Evolutionary conservation across 2,797 vertebrate species (phyloP).

Genomic region (Chaunax sp.): DNA sequence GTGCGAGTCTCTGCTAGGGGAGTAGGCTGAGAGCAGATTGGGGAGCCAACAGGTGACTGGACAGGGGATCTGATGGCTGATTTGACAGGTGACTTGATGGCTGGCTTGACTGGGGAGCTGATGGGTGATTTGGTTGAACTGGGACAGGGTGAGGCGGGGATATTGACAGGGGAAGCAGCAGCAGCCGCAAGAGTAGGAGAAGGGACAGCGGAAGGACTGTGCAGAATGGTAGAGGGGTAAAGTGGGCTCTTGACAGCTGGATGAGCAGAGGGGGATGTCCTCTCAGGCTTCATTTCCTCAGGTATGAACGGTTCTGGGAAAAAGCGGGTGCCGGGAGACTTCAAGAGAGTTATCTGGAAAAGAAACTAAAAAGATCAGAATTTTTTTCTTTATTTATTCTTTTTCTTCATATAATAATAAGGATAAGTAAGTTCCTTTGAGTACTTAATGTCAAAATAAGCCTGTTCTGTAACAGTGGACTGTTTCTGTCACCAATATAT

Average conservation of each 20-base stretch:
- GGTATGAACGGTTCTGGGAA: slow-evolving; percentile 85
- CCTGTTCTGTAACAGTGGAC: too few species aligned
- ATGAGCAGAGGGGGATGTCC: slow-evolving; percentile 47
- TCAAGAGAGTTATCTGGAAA: slow-evolving; percentile 63
- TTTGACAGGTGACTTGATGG: slow-evolving; percentile 66
- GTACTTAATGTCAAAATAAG: too few species aligned
- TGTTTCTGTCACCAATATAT: too few species aligned
- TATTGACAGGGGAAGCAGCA: slow-evolving; percentile 11
- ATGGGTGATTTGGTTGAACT: slow-evolving; percentile 44
- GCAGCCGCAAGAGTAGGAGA: slow-evolving; percentile 45
- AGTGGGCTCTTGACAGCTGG: slow-evolving; percentile 64
- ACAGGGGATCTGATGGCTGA: slow-evolving; percentile 56
- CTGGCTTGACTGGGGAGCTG: slow-evolving; percentile 36
- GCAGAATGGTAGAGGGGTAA: slow-evolving; percentile 12
- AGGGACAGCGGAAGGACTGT: slow-evolving; percentile 21
- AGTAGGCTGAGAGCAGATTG: slow-evolving; percentile 88
- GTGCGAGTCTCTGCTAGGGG: slow-evolving; percentile 83
- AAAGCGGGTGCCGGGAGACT: slow-evolving; percentile 81
- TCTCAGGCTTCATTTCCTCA: slow-evolving; percentile 59
- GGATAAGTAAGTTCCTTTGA: too few species aligned
- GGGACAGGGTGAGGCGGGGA: slow-evolving; percentile 17
- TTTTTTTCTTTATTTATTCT: neutral
- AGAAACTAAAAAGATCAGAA: slow-evolving; percentile 19
- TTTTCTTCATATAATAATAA: too few species aligned
- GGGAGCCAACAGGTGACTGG: slow-evolving; percentile 64